Conservation (phyloP, 2,888 invertebrate species). For the Hirtodrosophila trivittata region DNA sequence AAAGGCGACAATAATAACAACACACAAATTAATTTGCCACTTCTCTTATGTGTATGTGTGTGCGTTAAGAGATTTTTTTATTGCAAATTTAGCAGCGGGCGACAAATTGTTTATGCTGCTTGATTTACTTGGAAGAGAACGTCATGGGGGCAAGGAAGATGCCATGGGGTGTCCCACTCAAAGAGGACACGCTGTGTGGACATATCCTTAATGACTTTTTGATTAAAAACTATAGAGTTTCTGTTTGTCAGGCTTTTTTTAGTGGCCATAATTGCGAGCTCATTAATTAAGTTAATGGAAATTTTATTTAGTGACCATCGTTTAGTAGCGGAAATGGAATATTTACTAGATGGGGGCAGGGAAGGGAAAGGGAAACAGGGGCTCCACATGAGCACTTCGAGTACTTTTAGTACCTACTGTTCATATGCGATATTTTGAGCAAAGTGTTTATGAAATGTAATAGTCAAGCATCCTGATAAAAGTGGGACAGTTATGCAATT, state of each 20-base stretch:
- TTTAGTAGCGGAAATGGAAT: constrained; percentile 37
- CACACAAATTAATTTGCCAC: constrained; percentile 63
- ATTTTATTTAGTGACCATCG: constrained; percentile 67
- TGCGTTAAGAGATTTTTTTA: constrained; percentile 70
- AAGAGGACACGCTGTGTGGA: constrained; percentile 62
- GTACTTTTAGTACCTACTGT: constrained; percentile 50
- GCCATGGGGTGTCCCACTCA: constrained; percentile 8
- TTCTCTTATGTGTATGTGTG: constrained; percentile 21
- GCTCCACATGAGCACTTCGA: constrained; percentile 15
- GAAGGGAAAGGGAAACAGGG: no score
- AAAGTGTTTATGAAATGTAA: constrained; percentile 51
- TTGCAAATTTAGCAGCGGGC: constrained; percentile 70
- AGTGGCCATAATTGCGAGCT: constrained; percentile 68
- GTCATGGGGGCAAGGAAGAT: constrained; percentile 2
- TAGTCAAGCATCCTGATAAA: constrained; percentile 26
- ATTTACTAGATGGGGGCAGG: constrained; percentile 1
- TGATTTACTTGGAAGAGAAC: constrained; percentile 55
- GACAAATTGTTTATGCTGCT: constrained; percentile 75
- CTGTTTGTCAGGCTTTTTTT: constrained; percentile 55
- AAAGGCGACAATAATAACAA: constrained; percentile 53
- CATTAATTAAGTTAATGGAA: constrained; percentile 78
- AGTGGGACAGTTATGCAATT: constrained; percentile 47
- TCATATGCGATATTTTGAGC: constrained; percentile 48
- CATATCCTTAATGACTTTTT: constrained; percentile 66
- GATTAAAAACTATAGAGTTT: constrained; percentile 78